These are phyloP conservation scores for Cephus runcator DNA, from an alignment of 2,888 invertebrate species.

Conservation along the genomic window DNA sequence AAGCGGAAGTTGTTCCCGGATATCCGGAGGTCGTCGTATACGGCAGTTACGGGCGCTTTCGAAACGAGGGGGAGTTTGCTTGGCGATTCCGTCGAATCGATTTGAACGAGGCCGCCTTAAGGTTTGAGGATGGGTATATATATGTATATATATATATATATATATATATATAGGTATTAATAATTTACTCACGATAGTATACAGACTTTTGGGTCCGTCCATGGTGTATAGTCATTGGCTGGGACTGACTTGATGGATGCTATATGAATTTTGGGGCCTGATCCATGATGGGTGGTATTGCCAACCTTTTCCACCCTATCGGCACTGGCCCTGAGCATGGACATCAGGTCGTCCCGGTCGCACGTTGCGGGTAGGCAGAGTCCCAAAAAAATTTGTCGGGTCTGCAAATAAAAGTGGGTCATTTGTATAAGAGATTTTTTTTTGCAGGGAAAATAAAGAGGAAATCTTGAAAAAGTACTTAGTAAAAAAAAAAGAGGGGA, in stretches of 20 bases:
- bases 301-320: constrained; percentile 61
- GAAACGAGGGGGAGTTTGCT: background rate
- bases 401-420: constrained; percentile 64
- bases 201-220: constrained; percentile 77
- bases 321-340: constrained; percentile 59
- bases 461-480: background rate
- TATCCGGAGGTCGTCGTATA: constrained; percentile 4
- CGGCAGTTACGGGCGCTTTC: background rate
- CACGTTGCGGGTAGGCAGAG: constrained; percentile 81
- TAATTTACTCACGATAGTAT: constrained; percentile 73
- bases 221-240: constrained; percentile 73
- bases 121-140: too few species aligned
- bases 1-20: constrained; percentile 9
- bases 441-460: background rate
- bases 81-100: constrained; percentile 15
- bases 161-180: background rate
- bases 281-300: constrained; percentile 68
- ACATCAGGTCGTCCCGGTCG: constrained; percentile 59
- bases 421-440: background rate
- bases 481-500: too few species aligned
- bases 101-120: constrained; percentile 4
- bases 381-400: constrained; percentile 76
- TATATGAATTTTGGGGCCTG: constrained; percentile 69
- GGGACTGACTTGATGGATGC: constrained; percentile 76
- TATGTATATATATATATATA: background rate